These are phyloP conservation scores for Melozone crissalis DNA, from an alignment of 2,113 vertebrate genomes.

Conservation along the genomic window DNA sequence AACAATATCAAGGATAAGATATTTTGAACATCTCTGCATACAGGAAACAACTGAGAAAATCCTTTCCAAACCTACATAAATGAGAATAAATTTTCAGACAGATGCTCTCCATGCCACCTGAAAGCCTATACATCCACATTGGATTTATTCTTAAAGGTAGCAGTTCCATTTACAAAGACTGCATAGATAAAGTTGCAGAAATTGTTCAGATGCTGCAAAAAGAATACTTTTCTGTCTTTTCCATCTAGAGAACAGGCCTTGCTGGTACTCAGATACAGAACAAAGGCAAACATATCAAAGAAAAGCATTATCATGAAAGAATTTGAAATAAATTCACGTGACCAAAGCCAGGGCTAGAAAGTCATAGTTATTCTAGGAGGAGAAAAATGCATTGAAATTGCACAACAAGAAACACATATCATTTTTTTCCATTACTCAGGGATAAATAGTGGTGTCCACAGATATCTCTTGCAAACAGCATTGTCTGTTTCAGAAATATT, in stretches of 20 bases:
- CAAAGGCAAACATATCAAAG: not conserved
- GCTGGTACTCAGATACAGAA: not conserved
- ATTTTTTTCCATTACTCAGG: not conserved
- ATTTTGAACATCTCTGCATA: not conserved
- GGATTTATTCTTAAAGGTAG: not conserved
- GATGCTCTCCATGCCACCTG: not conserved
- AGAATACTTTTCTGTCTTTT: not conserved
- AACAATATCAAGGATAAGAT: constrained; percentile 25
- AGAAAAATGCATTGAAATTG: not conserved
- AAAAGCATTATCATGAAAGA: not conserved
- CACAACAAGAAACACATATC: not conserved
- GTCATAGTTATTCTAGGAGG: not conserved
- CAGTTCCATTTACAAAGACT: not conserved
- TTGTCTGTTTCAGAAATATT: not conserved
- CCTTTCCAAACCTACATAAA: not conserved
- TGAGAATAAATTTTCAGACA: not conserved
- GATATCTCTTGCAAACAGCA: not conserved
- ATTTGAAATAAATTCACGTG: not conserved
- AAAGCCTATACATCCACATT: not conserved
- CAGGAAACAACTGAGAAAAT: not conserved
- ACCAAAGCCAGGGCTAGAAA: not conserved
- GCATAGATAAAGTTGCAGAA: not conserved
- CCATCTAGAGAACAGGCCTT: not conserved
- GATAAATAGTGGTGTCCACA: not conserved
- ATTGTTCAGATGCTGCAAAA: not conserved